phyloP scores from a whole-genome alignment of 2,888 invertebrate genomes.

The Dinocampus coccinellae region DNA sequence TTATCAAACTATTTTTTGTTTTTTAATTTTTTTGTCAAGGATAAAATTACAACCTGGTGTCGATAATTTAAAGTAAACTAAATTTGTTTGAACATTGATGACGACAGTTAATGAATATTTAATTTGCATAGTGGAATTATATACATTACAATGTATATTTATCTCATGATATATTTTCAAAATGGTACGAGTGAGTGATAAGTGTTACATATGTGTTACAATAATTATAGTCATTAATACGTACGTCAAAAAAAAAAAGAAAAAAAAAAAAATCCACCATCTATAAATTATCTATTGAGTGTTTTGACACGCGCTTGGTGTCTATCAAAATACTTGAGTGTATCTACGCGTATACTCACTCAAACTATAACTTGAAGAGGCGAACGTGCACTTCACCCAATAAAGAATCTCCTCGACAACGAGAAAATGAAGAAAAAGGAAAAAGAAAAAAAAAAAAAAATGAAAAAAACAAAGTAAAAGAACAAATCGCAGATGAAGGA shows the following conservation, averaged over 20 bases:
- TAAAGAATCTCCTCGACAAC: constrained; percentile 15
- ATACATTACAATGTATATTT: too few species aligned
- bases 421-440: constrained; percentile 36
- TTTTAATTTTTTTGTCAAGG: too few species aligned
- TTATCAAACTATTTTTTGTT: too few species aligned
- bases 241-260: too few species aligned
- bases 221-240: too few species aligned
- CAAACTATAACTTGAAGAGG: neutral
- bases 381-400: constrained; percentile 4
- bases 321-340: constrained; percentile 18
- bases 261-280: neutral
- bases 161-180: too few species aligned
- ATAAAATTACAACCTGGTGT: too few species aligned
- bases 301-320: constrained; percentile 13
- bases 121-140: too few species aligned
- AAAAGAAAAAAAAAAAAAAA: constrained; percentile 39
- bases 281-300: constrained; percentile 26
- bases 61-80: too few species aligned
- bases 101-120: too few species aligned
- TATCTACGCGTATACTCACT: neutral
- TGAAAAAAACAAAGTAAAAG: constrained; percentile 33
- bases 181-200: constrained; percentile 4
- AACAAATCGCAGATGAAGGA: constrained; percentile 31
- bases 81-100: too few species aligned
- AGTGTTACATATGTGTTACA: too few species aligned